Evolutionary conservation across 2,113 vertebrate species (phyloP), one percentile per base, ranked within the genome.

Genomic region (Oncorhynchus clarkii): DNA sequence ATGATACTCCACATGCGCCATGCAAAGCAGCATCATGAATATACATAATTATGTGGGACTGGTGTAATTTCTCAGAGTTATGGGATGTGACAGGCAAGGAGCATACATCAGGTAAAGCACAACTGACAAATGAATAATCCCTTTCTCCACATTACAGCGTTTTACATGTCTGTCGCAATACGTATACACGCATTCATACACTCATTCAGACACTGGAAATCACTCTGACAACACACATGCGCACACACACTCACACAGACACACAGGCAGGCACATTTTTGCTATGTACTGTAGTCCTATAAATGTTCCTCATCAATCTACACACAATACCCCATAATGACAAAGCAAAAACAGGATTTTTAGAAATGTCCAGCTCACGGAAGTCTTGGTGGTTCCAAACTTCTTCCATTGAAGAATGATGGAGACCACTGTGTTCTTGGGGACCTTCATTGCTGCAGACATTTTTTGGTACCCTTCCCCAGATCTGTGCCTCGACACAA

Each of bases 31-130:
- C 80, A 79, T 92, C 90, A 94, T 95, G 94, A 96, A 97, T 96
- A 97, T 96, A 94, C 82, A 59, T 94, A 95, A 95, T 97, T 97
- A 96, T 94, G 92, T 91, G 93, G 88, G 94, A 93, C 92, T 88
- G 92, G 90, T 91, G 92, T 96, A 95, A 96, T 96, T 96, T 96
- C 93, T 93, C 94, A 91, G 90, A 89, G 91, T 96, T 97, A 97
- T 95, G 89, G 80, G 81, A 94, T 94, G 93, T 96, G 95, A 95
- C 93, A 86, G 94, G 92, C 92, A 92, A 94, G 89, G 78, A 85
- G 88, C 92, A 96, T 93, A 91, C 84, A 95, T 96, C 95, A 95
- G 78, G 89, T 91, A 95, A 95, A 95, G 93, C 26, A 72, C 89
- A 89, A 93, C 87, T 94, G 96, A 95, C 95, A 96, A 96, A 97